Conservation (phyloP, 2,888 invertebrate species). For the Rhodophaea formosa region DNA sequence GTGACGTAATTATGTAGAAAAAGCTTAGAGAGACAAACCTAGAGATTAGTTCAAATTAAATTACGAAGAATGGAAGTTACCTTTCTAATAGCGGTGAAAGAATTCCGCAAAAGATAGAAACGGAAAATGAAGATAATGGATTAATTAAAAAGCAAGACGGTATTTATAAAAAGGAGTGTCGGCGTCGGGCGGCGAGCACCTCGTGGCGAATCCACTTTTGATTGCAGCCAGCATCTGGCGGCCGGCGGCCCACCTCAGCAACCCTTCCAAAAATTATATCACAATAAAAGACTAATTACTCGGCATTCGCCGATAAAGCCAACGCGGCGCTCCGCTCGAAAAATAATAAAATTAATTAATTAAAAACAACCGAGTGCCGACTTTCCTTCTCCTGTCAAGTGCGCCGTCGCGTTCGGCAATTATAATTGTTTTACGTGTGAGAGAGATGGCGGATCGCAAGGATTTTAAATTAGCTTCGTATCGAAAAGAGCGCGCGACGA, state of each 20-base stretch:
- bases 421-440: background rate
- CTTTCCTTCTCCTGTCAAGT: conserved; percentile 26
- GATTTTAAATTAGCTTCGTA: conserved; percentile 21
- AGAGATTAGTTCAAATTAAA: no score
- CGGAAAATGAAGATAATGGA: conserved; percentile 7
- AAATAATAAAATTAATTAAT: conserved; percentile 81
- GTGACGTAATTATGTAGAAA: no score
- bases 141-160: conserved; percentile 15
- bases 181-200: conserved; percentile 26
- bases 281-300: conserved; percentile 82
- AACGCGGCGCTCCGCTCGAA: conserved; percentile 60
- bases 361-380: conserved; percentile 64
- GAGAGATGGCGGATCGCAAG: background rate
- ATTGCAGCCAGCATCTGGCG: conserved; percentile 49
- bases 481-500: conserved; percentile 40
- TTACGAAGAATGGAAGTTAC: no score
- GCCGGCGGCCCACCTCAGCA: conserved; percentile 57
- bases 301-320: conserved; percentile 76
- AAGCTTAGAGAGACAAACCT: no score
- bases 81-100: background rate
- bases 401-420: conserved; percentile 21
- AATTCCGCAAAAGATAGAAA: background rate
- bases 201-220: conserved; percentile 47
- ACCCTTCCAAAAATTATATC: conserved; percentile 79
- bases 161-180: conserved; percentile 13